Evolutionary conservation across 2,888 invertebrate species (phyloP), one percentile per base, ranked within the genome.

Genomic region (Erebia ligea): DNA sequence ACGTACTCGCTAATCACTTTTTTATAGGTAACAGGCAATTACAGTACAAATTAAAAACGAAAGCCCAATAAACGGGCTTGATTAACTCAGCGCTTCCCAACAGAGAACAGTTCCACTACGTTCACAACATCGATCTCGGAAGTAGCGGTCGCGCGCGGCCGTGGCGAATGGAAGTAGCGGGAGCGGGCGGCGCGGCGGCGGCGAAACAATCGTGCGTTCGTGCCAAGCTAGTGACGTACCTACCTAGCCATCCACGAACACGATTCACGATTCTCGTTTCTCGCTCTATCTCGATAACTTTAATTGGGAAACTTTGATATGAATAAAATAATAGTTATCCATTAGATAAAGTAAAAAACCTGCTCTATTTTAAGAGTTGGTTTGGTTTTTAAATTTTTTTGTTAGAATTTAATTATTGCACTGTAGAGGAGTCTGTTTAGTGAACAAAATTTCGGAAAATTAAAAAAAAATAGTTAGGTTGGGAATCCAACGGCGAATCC

Each of bases 51-150:
- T 76, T 67, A 68, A 86, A 83, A 89, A 88, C 86, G 88, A 84
- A 80, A 82, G 82, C 86, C 84, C 81, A 84, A 80, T 83, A 84
- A 79, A 79, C 83, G 79, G 81, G 82, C 85, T 87, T 83, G 82
- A 83, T 86, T 82, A 80, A 82, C 83, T 85, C 82, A 81, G 87
- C 84, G 87, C 85, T 86, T 82, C 82, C 83, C 84, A 84, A 87
- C 84, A 84, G 84, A 84, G 84, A 84, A 83, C 77, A 75, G 73
- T 75, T 78, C 75, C 75, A 81, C 82, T 82, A 77, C 81, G 81
- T 78, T 77, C 78, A 79, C 78, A 82, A 86, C 87, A 89, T 89
- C 88, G 88, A 85, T 85, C 84, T 86, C 82, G 79, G 81, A 81
- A 81, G 81, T 81, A 80, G 81, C 82, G 76, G 76, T 76, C 79